Percentiles rank a stretch among this genome's conserved stretches.
These are phyloP conservation scores for Scaptomyza cyrtandrae DNA, from an alignment of 2,888 invertebrate species.

Conservation along the genomic window DNA sequence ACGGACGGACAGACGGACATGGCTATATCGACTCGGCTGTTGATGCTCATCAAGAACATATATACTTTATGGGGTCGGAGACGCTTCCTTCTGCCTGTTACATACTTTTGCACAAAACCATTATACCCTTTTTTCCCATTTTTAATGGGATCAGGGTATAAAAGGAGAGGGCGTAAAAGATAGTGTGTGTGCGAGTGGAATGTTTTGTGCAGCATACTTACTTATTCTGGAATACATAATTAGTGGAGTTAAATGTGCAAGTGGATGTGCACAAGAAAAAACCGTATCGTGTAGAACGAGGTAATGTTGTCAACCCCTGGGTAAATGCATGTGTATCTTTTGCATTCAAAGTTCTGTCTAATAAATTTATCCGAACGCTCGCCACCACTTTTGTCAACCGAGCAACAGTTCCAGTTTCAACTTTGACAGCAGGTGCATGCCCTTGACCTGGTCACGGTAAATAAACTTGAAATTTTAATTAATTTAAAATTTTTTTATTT, in stretches of 20 bases:
- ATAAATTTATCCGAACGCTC: conserved; percentile 70
- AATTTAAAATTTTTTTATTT: conserved; percentile 39
- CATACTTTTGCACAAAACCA: too few species aligned
- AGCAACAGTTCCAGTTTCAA: conserved; percentile 6
- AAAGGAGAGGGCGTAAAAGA: background rate
- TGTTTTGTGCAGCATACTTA: conserved; percentile 48
- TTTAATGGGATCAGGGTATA: too few species aligned
- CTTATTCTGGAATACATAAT: conserved; percentile 77
- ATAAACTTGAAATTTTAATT: conserved; percentile 53
- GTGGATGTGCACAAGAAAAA: conserved; percentile 17
- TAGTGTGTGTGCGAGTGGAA: background rate
- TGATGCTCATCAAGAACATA: too few species aligned
- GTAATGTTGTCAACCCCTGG: conserved; percentile 74
- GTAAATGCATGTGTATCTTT: conserved; percentile 29
- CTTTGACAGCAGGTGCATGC: conserved; percentile 57
- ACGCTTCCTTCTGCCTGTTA: too few species aligned
- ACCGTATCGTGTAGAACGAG: conserved; percentile 38
- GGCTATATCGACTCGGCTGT: too few species aligned
- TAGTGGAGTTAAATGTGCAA: conserved; percentile 53
- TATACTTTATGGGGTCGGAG: too few species aligned
- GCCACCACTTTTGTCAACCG: conserved; percentile 56
- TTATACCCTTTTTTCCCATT: too few species aligned
- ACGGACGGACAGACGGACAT: too few species aligned
- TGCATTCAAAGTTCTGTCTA: conserved; percentile 52
- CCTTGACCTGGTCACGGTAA: conserved; percentile 60